Base-by-base conservation (phyloP, 2,113 vertebrate species). In the Protobothrops flavoviridis region DNA sequence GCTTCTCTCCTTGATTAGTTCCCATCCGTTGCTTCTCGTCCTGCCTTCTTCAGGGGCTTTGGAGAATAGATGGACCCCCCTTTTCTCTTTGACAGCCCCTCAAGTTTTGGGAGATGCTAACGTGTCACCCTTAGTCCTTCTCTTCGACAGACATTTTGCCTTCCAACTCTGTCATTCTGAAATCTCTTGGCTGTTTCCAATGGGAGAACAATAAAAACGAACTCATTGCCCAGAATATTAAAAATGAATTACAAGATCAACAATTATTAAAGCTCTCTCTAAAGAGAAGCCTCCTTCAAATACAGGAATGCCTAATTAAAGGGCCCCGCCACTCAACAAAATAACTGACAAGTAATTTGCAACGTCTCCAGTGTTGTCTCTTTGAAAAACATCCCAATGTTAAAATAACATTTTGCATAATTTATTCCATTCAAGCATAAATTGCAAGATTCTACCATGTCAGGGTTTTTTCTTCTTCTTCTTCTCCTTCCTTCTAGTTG, bases 391-490 rank as follows among this genome's bases (percentile, higher is more conserved):
- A 39, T 24, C 12, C 23, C 33, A 50, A n/a, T 64, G 64, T 33
- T 12, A 74, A 90, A 43, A n/a, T 52, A 88, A 92, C 33, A 56
- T 94, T 88, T 95, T 95, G 94, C 95, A 96, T 95, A 95, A 97
- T 96, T 95, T 96, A 96, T 17, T 15, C 86, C 13, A 93, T 2
- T 1, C 85, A 87, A 90, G 56, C 88, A 20, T 95, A 95, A 81
- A 96, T 94, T 94, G 93, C 94, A 87, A 87, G 85, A 91, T 94
- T 95, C 95, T 95, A 95, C 92, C 93, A 59, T 93, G 94, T n/a
- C 91, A 2, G 9, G 69, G 94, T 9, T 24, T 94, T 1, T 39
- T 29, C 93, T 87, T 10, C 7, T 24, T 59, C 1, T 13, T 5
- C 12, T 69, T 5, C 29, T 69, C 29, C 5, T 69, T 69, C 20